Evolutionary conservation across 1,140 invertebrate genomes (phyloP).

Genomic region (Hirudo medicinalis): DNA sequence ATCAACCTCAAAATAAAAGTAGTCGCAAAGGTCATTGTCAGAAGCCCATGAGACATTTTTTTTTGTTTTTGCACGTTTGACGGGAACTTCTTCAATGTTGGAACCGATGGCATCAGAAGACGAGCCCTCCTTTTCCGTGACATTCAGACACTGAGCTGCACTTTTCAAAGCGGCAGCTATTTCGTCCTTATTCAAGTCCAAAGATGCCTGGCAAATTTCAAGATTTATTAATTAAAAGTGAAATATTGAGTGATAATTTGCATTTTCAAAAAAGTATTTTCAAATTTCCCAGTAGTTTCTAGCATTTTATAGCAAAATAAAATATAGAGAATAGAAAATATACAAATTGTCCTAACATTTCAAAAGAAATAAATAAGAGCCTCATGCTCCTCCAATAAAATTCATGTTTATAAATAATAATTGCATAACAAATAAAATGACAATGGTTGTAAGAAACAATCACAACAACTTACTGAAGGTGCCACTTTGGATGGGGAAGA

Average conservation of each 20-base stretch:
- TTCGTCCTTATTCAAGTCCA: no score
- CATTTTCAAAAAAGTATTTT: no score
- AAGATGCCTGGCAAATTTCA: neutral
- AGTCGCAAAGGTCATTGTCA: constrained; percentile 5
- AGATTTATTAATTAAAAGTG: neutral
- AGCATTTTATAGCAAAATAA: no score
- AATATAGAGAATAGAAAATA: no score
- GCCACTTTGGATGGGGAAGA: neutral
- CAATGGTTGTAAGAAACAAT: neutral
- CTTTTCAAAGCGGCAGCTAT: neutral
- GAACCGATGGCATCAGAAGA: neutral
- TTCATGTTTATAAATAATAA: no score
- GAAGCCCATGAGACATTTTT: neutral
- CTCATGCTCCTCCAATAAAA: no score
- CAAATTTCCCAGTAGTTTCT: no score
- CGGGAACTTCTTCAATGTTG: neutral
- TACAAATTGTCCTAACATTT: no score
- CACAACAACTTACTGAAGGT: neutral
- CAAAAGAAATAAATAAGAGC: no score
- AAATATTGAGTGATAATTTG: no score
- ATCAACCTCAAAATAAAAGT: neutral
- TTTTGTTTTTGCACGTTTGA: neutral
- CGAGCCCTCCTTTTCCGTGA: neutral
- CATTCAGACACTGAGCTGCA: neutral
- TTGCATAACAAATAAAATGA: neutral